Evolutionary conservation across 2,888 invertebrate species (phyloP), one percentile per base, ranked within the genome.

Genomic region (Lasius platythorax): DNA sequence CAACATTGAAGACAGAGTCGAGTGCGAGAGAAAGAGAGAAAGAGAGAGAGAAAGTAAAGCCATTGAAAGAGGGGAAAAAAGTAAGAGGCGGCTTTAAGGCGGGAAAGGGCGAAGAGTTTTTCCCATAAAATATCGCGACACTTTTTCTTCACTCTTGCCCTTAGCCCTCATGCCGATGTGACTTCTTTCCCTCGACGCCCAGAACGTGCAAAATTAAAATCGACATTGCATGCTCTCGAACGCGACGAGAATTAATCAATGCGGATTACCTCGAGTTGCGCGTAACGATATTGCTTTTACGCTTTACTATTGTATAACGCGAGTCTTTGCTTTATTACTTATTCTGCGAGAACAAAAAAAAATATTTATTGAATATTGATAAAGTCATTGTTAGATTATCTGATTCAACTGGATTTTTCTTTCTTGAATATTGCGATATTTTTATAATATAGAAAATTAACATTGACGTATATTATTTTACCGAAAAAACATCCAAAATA

Each of bases 121-220:
- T 86, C 82, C 87, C 87, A 85, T 91, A 90, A 91, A 91, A 91
- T 91, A 91, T 90, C 88, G 86, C 88, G 87, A 89, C 83, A 81
- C 76, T 82, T 82, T 85, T 76, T 67, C 56, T 61, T 72, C 78
- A 67, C 72, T 74, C 63, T 70, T 64, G 28, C 53, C 58, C 56
- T 83, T 74, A 83, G 63, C 56, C 33, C 74, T 74, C 85, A 23
- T 86, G 75, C 76, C 82, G 28, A 68, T 67, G 37, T 33, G 74
- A 37, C n/a, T 40, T 61, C 81, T 58, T 75, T 61, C 75, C 67
- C 58, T 67, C 56, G 64, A 73, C 33, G 23, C 43, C 61, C 28
- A 43, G 33, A 79, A 61, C 46, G 79, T 18, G 72, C 72, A 50
- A 83, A 83, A 84, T 84, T 81, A 82, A 84, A 84, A 81, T 84